phyloP scores from a whole-genome alignment of 2,888 invertebrate genomes.

The Rhorus exstirpatorius region DNA sequence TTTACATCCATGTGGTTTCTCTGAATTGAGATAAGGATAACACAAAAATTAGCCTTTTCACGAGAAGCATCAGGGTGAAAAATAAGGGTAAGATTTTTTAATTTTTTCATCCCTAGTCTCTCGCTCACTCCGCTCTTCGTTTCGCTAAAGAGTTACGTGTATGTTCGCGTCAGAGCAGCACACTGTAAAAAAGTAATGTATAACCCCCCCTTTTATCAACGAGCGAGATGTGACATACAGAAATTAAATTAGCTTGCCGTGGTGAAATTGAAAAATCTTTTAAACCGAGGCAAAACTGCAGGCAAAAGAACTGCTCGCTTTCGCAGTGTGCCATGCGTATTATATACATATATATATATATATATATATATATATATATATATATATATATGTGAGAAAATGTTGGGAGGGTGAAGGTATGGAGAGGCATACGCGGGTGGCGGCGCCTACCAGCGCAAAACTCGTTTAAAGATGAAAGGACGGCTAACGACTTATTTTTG shows the following conservation, averaged over 20 bases:
- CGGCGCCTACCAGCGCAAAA: constrained; percentile 80
- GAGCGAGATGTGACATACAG: constrained; percentile 68
- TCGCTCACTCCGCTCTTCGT: not conserved
- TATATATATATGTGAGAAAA: not conserved
- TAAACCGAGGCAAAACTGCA: constrained; percentile 83
- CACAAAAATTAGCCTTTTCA: constrained; percentile 49
- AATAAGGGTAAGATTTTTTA: constrained; percentile 27
- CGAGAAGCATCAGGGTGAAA: constrained; percentile 35
- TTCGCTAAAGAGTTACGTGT: constrained; percentile 39
- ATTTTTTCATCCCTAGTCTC: not conserved
- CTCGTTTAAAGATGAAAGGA: constrained; percentile 86
- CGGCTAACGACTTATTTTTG: constrained; percentile 86
- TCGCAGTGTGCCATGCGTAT: constrained; percentile 2
- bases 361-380: not conserved
- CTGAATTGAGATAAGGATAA: not conserved
- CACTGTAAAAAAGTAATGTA: constrained; percentile 51
- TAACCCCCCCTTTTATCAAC: not conserved
- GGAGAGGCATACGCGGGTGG: constrained; percentile 52
- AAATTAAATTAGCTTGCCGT: constrained; percentile 84
- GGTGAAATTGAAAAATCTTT: constrained; percentile 85
- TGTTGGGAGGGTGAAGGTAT: constrained; percentile 43
- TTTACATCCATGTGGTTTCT: not conserved
- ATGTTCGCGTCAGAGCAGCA: constrained; percentile 30
- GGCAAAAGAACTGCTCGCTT: constrained; percentile 70
- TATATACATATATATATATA: constrained; percentile 8